Base-by-base conservation (phyloP, 1,140 invertebrate species). In the Trissolcus basalis region DNA sequence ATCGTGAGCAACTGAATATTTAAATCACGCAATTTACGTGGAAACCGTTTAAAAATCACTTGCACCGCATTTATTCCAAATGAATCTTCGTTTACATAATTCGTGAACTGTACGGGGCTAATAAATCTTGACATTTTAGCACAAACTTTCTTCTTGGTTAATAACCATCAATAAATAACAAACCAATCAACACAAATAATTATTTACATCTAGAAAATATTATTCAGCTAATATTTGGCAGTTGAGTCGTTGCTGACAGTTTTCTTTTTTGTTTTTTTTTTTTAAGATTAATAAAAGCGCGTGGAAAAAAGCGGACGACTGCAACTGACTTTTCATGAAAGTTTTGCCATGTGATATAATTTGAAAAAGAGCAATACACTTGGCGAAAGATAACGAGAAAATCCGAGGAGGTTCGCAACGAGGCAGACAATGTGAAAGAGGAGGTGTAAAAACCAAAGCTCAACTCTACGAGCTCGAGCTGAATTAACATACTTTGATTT, bases 401-500 rank as follows among this genome's bases (percentile, higher is more conserved):
- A 71, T 63, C 59, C 53, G 41, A 61, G 58, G 45, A 9, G 55
- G 43, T 70, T 61, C 19, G 47, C 7, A 5, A 16, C 54, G 6
- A 7, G 13, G 4, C 44, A 70, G 47, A 61, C 67, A 55, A 61
- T 61, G n/a, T 39, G 41, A 41, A 27, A 36, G 51, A 41, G 7
- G 43, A 71, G 59, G 53, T 71, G 59, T 58, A 71, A 71, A 71
- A 71, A 71, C 68, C 56, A 56, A 56, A 56, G 39, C 58, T 45
- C 49, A 10, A 47, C 36, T 27, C 32, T 39, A 16, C 19, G 32
- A 36, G 27, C 64, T 71, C 33, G 33, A 48, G 50, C 48, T 53
- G 58, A 70, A 70, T 70, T 70, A 70, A 70, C 67, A 70, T 70
- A 60, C 67, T 70, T 70, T 70, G 67, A 70, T 70, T 60, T 61